A percentile compares a stretch with the other conserved stretches of the same genome.
phyloP scores from a whole-genome alignment of 2,113 vertebrate species.

The Vulpes vulpes region DNA sequence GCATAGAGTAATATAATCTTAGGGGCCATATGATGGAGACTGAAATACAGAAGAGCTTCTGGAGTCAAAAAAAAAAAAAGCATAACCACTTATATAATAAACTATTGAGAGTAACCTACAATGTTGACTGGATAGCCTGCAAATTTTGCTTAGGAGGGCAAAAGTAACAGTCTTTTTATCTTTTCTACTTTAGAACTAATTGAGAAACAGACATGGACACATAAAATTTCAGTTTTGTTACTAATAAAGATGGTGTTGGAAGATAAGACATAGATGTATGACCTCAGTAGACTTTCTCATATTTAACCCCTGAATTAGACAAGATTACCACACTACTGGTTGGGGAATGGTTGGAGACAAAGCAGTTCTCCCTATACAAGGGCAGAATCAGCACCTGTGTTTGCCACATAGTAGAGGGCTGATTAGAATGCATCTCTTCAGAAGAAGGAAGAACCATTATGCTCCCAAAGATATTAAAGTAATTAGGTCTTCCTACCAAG shows the following conservation, averaged over 20 bases:
- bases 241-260: constrained; percentile 41
- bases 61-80: neutral
- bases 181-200: constrained; percentile 1
- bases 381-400: neutral
- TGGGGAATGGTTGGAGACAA: neutral
- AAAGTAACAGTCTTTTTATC: neutral
- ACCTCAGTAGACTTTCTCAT: neutral
- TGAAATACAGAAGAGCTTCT: constrained; percentile 13
- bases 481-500: neutral
- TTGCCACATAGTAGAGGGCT: neutral
- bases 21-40: neutral
- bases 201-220: neutral
- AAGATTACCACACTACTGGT: neutral
- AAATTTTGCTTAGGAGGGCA: neutral
- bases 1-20: neutral
- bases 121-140: neutral
- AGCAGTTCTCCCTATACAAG: neutral
- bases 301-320: constrained; percentile 2
- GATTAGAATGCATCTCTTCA: neutral
- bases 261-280: neutral
- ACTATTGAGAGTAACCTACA: neutral
- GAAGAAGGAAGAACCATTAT: neutral
- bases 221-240: constrained; percentile 19
- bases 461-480: neutral
- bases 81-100: neutral